Base-by-base conservation (phyloP, 1,140 invertebrate species). In the Drosophila tsacasi region DNA sequence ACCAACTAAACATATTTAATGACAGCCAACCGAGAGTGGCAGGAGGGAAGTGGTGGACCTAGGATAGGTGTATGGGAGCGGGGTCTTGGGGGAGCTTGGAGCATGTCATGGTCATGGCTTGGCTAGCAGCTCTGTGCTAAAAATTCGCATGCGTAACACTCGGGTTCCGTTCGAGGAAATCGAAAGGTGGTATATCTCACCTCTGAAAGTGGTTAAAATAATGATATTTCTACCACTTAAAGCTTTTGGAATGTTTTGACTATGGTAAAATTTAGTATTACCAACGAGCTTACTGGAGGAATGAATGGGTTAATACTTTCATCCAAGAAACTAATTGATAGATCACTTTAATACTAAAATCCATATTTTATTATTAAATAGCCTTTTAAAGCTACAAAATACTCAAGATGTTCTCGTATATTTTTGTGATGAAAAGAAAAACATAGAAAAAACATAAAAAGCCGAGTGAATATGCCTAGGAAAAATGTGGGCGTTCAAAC, bases 1-100 rank as follows among this genome's bases (percentile, higher is more conserved):
- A 52, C 71, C 30, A 76, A 67, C 75, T 62, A 69, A 78, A 77
- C 75, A 78, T 77, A 78, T 78, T 78, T 78, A 78, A 77, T 78
- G 75, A 78, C 75, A 78, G 74, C 73, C 27, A 66, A 46, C 49
- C 46, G 27, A 61, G 21, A 25, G 50, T 19, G 40, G 23, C 21
- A 13, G 47, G n/a, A 44, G 46, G 30, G 32, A 15, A 42, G 5
- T 35, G 55, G 39, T 19, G 49, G 39, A 17, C 25, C 30, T 32
- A 65, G 25, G n/a, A 40, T 44, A 44, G 27, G 49, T 25, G 25
- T 47, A 50, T 63, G 21, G 27, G 15, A 49, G 50, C n/a, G 40
- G 21, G 66, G 30, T 35, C 15, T n/a, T 15, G 32, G 35, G 54
- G 21, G 21, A 39, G 35, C 54, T 39, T 57, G 55, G 54, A 57